These are phyloP conservation scores for Lepidurus apus DNA, from an alignment of 1,140 invertebrate genomes.

Conservation along the genomic window DNA sequence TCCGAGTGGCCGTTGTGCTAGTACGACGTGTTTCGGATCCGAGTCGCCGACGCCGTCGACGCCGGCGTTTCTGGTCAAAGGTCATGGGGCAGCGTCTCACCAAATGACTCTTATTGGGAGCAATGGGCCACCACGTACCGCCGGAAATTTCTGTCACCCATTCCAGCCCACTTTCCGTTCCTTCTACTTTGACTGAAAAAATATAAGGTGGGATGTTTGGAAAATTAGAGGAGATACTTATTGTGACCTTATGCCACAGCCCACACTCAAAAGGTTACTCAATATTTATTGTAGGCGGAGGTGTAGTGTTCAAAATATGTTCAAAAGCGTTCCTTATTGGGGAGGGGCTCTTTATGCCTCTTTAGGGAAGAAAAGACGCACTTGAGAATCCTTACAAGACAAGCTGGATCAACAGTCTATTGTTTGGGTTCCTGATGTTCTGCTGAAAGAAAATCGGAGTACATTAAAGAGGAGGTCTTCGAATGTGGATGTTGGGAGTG, in stretches of 20 bases:
- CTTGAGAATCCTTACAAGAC: constrained; percentile 2
- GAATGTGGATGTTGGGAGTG: neutral
- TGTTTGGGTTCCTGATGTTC: neutral
- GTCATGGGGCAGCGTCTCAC: neutral
- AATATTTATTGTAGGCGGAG: too few species aligned
- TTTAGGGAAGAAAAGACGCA: neutral
- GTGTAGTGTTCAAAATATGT: neutral
- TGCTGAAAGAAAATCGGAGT: neutral
- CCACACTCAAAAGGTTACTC: too few species aligned
- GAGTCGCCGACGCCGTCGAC: neutral
- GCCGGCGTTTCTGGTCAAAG: neutral
- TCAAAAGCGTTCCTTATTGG: neutral
- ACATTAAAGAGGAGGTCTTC: neutral
- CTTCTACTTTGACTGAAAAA: neutral
- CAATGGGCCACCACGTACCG: neutral
- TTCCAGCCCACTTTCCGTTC: constrained; percentile 1
- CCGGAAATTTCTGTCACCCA: neutral
- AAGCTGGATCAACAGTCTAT: constrained; percentile 7
- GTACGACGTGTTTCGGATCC: neutral
- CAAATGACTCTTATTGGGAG: neutral
- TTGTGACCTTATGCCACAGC: too few species aligned
- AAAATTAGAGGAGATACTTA: too few species aligned
- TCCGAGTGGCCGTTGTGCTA: neutral
- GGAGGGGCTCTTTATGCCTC: neutral
- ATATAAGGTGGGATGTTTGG: neutral